Conservation (phyloP, 1,140 invertebrate genomes). For the Coenobita brevimanus region DNA sequence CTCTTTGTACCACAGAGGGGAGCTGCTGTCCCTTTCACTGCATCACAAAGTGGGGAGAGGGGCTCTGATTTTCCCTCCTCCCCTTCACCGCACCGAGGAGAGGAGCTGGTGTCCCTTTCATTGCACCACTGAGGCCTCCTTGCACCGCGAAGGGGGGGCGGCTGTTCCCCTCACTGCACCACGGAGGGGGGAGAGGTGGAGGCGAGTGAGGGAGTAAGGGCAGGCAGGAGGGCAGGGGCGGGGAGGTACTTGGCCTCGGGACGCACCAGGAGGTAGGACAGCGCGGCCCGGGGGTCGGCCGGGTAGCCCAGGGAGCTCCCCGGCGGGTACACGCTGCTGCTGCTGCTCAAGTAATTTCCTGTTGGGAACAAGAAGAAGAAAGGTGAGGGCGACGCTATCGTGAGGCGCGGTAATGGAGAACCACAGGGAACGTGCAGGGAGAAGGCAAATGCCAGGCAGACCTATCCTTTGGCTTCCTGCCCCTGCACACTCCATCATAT, state of each 20-base stretch:
- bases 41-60: conserved; percentile 38
- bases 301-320: conserved; percentile 32
- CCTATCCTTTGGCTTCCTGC: too few relatives aligned
- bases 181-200: conserved; percentile 39
- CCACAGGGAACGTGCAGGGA: background rate
- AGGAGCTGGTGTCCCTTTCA: too few relatives aligned
- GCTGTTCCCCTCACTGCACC: conserved; percentile 34
- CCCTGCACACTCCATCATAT: too few relatives aligned
- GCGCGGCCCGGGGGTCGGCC: conserved; percentile 41
- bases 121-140: too few relatives aligned
- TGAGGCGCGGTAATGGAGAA: conserved; percentile 14
- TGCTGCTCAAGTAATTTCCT: conserved; percentile 61
- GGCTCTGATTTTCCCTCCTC: too few relatives aligned
- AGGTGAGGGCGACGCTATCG: conserved; percentile 40
- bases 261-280: conserved; percentile 53
- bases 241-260: conserved; percentile 53
- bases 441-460: background rate
- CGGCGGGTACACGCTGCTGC: conserved; percentile 51
- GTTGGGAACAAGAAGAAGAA: conserved; percentile 31
- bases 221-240: conserved; percentile 27
- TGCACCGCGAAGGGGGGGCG: conserved; percentile 42
- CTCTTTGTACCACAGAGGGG: too few relatives aligned
- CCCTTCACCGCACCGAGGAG: conserved; percentile 39
- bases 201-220: conserved; percentile 24
- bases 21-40: conserved; percentile 45